Percentiles rank a stretch among this genome's conserved stretches.
phyloP scores from a whole-genome alignment of 2,797 vertebrate genomes.

The Sylvilagus floridanus region DNA sequence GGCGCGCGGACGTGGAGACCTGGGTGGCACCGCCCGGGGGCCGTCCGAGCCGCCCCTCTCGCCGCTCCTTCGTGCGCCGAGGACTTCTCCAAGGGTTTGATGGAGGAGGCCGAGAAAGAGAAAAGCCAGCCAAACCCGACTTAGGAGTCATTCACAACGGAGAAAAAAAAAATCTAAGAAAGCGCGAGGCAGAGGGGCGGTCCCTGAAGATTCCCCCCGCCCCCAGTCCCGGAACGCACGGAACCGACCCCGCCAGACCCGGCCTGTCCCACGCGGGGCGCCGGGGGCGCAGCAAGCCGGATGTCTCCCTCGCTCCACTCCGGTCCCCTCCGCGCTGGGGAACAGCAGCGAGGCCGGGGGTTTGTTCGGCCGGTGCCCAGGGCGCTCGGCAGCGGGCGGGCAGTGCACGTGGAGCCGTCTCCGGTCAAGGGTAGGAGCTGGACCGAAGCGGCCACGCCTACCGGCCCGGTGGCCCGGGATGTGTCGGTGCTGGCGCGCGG shows the following conservation, averaged over 20 bases:
- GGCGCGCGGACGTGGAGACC: accelerated
- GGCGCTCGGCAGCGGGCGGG: neutral
- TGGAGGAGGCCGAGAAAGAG: neutral
- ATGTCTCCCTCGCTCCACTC: neutral
- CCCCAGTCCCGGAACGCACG: neutral
- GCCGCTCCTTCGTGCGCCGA: accelerated
- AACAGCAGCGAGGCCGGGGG: neutral
- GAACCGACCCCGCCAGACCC: accelerated
- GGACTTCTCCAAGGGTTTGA: neutral
- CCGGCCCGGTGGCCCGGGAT: neutral
- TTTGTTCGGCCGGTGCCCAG: neutral
- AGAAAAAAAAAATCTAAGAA: neutral
- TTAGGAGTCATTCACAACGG: too few species aligned
- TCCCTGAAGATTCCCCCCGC: too few species aligned
- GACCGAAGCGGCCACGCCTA: neutral
- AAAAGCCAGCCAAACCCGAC: neutral
- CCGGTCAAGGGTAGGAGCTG: neutral
- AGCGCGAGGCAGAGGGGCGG: neutral
- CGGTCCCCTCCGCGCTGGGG: neutral
- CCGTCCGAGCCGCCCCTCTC: neutral
- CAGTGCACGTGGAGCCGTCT: neutral
- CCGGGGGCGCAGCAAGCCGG: too few species aligned
- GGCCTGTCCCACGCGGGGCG: neutral
- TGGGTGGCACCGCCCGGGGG: neutral
- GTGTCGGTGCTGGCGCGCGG: neutral